These are phyloP conservation scores for Molossus alvarezi DNA, from an alignment of 2,797 vertebrate genomes.

Conservation along the genomic window DNA sequence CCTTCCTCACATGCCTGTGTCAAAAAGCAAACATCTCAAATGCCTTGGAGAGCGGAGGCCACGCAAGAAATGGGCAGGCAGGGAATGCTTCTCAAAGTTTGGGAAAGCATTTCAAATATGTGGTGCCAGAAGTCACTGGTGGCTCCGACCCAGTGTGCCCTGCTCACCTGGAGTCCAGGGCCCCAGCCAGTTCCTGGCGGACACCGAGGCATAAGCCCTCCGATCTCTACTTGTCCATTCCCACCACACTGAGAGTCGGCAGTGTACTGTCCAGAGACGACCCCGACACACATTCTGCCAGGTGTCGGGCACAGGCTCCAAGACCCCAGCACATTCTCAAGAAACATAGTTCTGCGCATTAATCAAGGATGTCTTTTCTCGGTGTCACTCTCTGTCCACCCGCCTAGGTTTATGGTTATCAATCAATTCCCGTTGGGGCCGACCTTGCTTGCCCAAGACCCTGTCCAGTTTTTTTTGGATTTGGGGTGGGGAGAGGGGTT, in stretches of 20 bases:
- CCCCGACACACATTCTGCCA: fast-evolving
- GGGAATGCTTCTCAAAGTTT: conserved; percentile 63
- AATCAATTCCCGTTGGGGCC: neutral
- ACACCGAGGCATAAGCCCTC: neutral
- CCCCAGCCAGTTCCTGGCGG: neutral
- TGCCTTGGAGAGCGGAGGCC: conserved; percentile 1
- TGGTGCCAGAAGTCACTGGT: neutral
- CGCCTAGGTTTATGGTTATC: neutral
- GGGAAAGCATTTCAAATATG: conserved; percentile 77
- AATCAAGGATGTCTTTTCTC: neutral
- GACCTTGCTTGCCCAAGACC: too few species aligned
- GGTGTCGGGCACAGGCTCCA: neutral
- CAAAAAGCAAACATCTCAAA: conserved; percentile 77
- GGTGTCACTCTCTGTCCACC: fast-evolving
- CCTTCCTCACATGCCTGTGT: conserved; percentile 63
- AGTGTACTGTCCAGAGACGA: fast-evolving
- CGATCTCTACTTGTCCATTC: neutral
- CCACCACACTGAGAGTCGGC: neutral
- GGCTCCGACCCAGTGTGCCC: neutral
- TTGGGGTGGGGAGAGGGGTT: too few species aligned
- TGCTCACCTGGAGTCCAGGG: neutral
- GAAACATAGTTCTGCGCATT: neutral
- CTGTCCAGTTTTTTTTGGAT: neutral
- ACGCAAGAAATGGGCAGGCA: neutral
- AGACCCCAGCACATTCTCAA: neutral